phyloP scores from a whole-genome alignment of 2,888 invertebrate genomes.

The Scaeva pyrastri region DNA sequence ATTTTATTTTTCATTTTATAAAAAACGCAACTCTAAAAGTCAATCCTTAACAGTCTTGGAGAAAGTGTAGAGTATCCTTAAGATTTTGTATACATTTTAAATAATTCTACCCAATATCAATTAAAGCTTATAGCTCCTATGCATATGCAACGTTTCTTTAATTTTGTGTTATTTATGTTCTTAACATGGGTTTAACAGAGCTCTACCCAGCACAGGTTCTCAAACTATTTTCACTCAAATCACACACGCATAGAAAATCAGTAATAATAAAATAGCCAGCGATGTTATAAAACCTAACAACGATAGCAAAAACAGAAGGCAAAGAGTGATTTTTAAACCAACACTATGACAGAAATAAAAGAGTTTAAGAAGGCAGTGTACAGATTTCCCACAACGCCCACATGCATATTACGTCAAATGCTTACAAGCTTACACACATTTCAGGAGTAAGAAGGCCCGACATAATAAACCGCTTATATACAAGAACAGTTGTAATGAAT shows the following conservation, averaged over 20 bases:
- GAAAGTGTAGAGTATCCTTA: slow-evolving; percentile 1
- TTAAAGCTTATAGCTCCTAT: too few relatives aligned
- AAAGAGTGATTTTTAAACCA: neutral
- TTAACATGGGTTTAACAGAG: too few relatives aligned
- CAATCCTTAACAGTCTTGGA: slow-evolving; percentile 1
- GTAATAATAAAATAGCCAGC: neutral
- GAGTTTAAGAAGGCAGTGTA: too few relatives aligned
- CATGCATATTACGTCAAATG: too few relatives aligned
- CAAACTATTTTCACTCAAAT: too few relatives aligned
- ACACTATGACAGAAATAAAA: too few relatives aligned
- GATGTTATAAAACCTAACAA: neutral
- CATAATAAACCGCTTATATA: neutral
- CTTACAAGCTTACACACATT: neutral
- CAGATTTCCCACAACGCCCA: too few relatives aligned
- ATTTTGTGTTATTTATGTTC: too few relatives aligned
- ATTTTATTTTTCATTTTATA: neutral
- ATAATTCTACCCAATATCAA: neutral
- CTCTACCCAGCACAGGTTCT: too few relatives aligned
- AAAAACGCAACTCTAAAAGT: neutral
- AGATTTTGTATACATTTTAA: neutral
- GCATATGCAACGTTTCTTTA: too few relatives aligned
- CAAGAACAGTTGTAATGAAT: slow-evolving; percentile 18
- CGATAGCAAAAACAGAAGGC: too few relatives aligned
- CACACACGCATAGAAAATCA: neutral
- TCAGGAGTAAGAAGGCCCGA: neutral